Percentiles rank a stretch among this genome's conserved stretches.
Conservation (phyloP, 2,113 vertebrate species). For the Uria lomvia region DNA sequence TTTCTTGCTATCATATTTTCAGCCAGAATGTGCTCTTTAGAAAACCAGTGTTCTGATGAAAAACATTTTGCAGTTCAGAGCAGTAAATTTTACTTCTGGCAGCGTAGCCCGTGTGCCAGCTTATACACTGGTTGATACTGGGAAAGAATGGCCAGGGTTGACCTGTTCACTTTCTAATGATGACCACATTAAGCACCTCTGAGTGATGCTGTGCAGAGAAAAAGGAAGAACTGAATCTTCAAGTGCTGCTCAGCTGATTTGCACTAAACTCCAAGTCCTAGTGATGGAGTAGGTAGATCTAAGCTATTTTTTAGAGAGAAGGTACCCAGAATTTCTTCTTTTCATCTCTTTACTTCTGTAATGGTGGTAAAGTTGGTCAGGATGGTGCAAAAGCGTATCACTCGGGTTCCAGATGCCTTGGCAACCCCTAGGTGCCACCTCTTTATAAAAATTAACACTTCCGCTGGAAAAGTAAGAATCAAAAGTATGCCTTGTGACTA, state of each 20-base stretch:
- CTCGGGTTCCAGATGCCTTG: not conserved
- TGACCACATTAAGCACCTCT: not conserved
- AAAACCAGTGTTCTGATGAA: not conserved
- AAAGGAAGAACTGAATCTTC: not conserved
- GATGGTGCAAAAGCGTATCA: not conserved
- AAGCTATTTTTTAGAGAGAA: not conserved
- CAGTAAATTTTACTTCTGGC: not conserved
- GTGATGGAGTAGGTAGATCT: not conserved
- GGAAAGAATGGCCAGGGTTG: not conserved
- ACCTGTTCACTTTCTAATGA: not conserved
- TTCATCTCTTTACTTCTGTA: not conserved
- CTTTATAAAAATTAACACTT: not conserved
- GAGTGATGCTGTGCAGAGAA: not conserved
- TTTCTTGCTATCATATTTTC: not conserved
- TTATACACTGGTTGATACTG: not conserved
- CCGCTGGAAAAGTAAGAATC: not conserved
- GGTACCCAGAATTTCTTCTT: not conserved
- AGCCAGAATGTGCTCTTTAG: not conserved
- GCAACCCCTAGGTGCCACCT: not conserved
- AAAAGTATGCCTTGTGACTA: not conserved
- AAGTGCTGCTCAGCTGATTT: not conserved
- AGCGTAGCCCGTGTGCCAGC: not conserved
- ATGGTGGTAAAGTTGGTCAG: not conserved
- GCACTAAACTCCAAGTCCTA: not conserved
- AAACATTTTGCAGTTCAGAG: not conserved